phyloP scores from a whole-genome alignment of 2,888 invertebrate species.

The Andrena haemorrhoa region DNA sequence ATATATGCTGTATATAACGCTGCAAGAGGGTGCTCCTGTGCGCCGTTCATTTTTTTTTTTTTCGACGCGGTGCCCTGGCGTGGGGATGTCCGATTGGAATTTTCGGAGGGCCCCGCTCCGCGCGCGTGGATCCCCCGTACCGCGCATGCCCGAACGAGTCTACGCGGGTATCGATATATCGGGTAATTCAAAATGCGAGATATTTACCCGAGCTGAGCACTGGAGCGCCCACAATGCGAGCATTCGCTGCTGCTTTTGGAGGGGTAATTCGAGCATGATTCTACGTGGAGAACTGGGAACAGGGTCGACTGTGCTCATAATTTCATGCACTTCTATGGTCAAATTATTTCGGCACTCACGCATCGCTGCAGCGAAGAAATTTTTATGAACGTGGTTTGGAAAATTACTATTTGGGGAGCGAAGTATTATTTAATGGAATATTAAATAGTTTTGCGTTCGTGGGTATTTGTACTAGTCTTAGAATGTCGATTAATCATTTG shows the following conservation, averaged over 20 bases:
- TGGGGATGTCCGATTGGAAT: slow-evolving; percentile 50
- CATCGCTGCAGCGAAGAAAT: too few species aligned
- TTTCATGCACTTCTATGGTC: neutral
- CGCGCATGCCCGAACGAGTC: slow-evolving; percentile 25
- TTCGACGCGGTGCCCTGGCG: slow-evolving; percentile 32
- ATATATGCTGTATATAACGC: slow-evolving; percentile 32
- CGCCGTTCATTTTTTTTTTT: slow-evolving; percentile 44
- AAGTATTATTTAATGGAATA: too few species aligned
- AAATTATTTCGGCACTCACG: neutral
- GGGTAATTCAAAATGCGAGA: slow-evolving; percentile 18
- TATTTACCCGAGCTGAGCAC: neutral
- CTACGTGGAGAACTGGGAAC: neutral
- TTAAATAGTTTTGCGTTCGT: too few species aligned
- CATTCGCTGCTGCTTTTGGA: neutral
- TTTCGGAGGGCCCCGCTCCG: slow-evolving; percentile 31
- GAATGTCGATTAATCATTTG: too few species aligned
- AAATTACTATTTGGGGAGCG: too few species aligned
- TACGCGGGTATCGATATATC: slow-evolving; percentile 42
- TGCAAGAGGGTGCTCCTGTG: slow-evolving; percentile 36
- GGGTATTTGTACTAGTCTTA: too few species aligned
- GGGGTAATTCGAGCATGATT: neutral
- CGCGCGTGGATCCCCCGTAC: slow-evolving; percentile 32
- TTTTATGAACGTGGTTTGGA: too few species aligned
- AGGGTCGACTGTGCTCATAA: neutral
- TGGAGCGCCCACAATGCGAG: neutral